Evolutionary conservation across 2,888 invertebrate genomes (phyloP), one percentile per base, ranked within the genome.

Genomic region (Sinelater perroti): DNA sequence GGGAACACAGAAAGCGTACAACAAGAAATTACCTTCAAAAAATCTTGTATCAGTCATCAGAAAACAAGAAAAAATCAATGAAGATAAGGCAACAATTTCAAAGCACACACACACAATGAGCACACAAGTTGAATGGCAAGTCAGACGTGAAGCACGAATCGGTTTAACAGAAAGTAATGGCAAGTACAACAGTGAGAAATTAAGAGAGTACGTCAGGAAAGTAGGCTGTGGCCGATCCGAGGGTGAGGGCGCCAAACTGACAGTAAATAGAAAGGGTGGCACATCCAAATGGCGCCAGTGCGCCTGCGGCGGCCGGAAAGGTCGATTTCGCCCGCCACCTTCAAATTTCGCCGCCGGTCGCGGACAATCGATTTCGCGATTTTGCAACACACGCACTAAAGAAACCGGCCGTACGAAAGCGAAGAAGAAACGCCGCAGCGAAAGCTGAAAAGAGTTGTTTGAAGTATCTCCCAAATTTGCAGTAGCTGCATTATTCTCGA

Each of bases 211-310:
- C 61, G 54, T 57, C 58, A 65, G 57, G 63, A 57, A 65, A 65
- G 54, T 64, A 64, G 66, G 64, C 64, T 66, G 62, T 64, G 66
- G 61, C 66, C 64, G 64, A 61, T 62, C 59, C 61, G 59, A 62
- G 61, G 64, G 60, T 61, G 62, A 64, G 64, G 63, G 66, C 66
- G 66, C 66, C 66, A 66, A 66, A 66, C 66, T 66, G 66, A 64
- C 66, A 66, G 66, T 64, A 66, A 66, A 64, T 66, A 62, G 54
- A 53, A 62, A 61, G 66, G 66, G 66, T 66, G 68, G 66, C 59
- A 56, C 63, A 58, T 56, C 56, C 38, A 38, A 57, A 56, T 33
- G 47, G 49, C 35, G 53, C 50, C 31, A 50, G 44, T 59, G 66
- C 64, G 66, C 63, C 30, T 56, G 66, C 56, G 62, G 57, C 55